These are phyloP conservation scores for Drosophila helvetica DNA, from an alignment of 2,888 invertebrate genomes.

Conservation along the genomic window DNA sequence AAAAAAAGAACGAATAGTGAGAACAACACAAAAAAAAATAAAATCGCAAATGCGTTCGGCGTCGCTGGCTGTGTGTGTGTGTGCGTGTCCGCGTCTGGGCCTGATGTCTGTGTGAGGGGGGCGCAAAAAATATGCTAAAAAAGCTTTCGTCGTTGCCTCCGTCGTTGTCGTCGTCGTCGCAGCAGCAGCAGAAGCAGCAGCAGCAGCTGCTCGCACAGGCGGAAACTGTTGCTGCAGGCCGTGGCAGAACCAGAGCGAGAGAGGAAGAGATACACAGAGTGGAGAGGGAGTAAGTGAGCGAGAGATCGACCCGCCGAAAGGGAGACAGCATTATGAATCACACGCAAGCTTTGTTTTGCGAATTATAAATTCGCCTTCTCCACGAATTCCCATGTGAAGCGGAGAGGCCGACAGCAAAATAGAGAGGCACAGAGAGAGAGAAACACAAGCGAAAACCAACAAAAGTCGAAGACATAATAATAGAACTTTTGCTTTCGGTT, in stretches of 20 bases:
- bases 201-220: conserved; percentile 59
- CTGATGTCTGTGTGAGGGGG: conserved; percentile 51
- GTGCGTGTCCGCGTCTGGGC: conserved; percentile 18
- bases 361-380: conserved; percentile 61
- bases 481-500: conserved; percentile 82
- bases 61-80: conserved; percentile 39
- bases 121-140: conserved; percentile 69
- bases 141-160: conserved; percentile 57
- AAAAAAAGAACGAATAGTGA: conserved; percentile 23
- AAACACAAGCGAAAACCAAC: conserved; percentile 36
- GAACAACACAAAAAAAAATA: conserved; percentile 36
- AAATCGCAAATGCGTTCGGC: conserved; percentile 66
- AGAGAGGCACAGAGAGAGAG: conserved; percentile 57
- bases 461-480: conserved; percentile 57
- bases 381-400: conserved; percentile 58
- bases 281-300: background rate
- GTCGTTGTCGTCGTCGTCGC: background rate
- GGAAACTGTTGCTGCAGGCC: conserved; percentile 66
- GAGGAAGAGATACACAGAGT: conserved; percentile 18
- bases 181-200: background rate
- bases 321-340: conserved; percentile 58
- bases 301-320: conserved; percentile 35
- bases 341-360: conserved; percentile 57
- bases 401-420: conserved; percentile 18
- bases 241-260: conserved; percentile 23